A percentile compares a stretch with the other conserved stretches of the same genome.
Evolutionary conservation across 37 sponge, comb jelly and placozoan genomes (phyloP).

Genomic region (Aplysina aerophoba): DNA sequence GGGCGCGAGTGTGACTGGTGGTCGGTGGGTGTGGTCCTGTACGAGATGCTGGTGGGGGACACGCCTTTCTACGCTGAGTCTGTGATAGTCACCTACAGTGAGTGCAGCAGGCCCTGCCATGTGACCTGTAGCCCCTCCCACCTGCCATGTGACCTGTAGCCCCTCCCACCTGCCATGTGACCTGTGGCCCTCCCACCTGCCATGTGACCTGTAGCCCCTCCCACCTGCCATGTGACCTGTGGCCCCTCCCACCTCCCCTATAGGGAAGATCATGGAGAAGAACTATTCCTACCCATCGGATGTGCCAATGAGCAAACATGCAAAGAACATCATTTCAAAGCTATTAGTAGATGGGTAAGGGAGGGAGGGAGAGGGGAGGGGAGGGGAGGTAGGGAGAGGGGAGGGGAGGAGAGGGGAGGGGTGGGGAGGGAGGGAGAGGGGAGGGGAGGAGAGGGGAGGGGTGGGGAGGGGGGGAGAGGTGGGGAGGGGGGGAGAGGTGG

Average conservation of each 20-base stretch:
- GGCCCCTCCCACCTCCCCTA: not conserved
- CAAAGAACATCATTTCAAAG: conserved; percentile 77
- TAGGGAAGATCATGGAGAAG: conserved; percentile 95
- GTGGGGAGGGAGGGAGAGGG: not conserved
- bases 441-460: not conserved
- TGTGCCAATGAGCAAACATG: conserved; percentile 54
- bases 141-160: not conserved
- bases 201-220: no score
- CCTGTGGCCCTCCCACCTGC: no score
- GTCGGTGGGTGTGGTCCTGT: conserved; percentile 97
- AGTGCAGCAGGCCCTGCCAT: no score
- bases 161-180: no score
- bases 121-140: no score
- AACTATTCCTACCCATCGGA: conserved; percentile 81
- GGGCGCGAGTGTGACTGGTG: conserved; percentile 99
- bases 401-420: not conserved
- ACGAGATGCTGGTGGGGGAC: conserved; percentile 94
- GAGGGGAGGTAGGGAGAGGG: not conserved
- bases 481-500: not conserved
- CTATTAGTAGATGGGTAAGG: conserved; percentile 81
- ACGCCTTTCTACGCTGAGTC: conserved; percentile 97
- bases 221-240: not conserved
- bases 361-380: not conserved
- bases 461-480: conserved; percentile 72
- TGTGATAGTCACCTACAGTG: conserved; percentile 91